Conservation (phyloP, 2,888 invertebrate species). For the Drosophila pegasa region DNA sequence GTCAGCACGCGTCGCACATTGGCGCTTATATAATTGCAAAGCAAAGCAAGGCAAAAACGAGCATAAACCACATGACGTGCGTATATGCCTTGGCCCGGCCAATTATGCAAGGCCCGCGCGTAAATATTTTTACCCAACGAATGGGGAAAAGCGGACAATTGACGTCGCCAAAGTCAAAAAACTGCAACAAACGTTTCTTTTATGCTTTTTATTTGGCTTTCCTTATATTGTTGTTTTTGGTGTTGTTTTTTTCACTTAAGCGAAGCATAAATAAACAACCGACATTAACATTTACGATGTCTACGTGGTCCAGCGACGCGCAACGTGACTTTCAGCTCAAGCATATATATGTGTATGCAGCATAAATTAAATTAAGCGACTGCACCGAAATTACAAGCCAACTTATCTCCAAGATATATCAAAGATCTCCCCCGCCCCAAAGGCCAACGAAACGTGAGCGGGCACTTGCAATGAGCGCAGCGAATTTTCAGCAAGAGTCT, state of each 20-base stretch:
- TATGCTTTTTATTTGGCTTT: slow-evolving; percentile 13
- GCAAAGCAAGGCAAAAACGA: slow-evolving; percentile 21
- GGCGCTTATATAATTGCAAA: slow-evolving; percentile 66
- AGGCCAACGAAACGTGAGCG: slow-evolving; percentile 61
- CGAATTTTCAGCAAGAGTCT: slow-evolving; percentile 22
- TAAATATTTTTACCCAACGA: slow-evolving; percentile 48
- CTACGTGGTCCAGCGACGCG: slow-evolving; percentile 44
- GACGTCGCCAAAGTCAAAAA: slow-evolving; percentile 24
- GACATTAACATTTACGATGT: slow-evolving; percentile 55
- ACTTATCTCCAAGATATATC: slow-evolving; percentile 53
- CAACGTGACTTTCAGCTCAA: slow-evolving; percentile 57
- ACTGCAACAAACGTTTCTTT: slow-evolving; percentile 40
- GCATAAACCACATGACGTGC: slow-evolving; percentile 46
- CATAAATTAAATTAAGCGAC: slow-evolving; percentile 54
- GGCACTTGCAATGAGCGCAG: slow-evolving; percentile 56
- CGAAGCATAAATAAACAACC: slow-evolving; percentile 44
- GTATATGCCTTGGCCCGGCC: slow-evolving; percentile 42
- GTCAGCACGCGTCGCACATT: slow-evolving; percentile 71
- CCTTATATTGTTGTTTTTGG: background rate
- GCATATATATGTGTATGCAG: slow-evolving; percentile 28
- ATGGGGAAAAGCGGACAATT: slow-evolving; percentile 30
- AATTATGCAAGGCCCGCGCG: slow-evolving; percentile 59
- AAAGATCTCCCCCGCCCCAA: slow-evolving; percentile 34
- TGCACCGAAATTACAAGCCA: slow-evolving; percentile 48
- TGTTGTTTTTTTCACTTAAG: slow-evolving; percentile 41